Evolutionary conservation across 2,113 vertebrate species (phyloP), one percentile per base, ranked within the genome.

Genomic region (Gallinago jamesoni): DNA sequence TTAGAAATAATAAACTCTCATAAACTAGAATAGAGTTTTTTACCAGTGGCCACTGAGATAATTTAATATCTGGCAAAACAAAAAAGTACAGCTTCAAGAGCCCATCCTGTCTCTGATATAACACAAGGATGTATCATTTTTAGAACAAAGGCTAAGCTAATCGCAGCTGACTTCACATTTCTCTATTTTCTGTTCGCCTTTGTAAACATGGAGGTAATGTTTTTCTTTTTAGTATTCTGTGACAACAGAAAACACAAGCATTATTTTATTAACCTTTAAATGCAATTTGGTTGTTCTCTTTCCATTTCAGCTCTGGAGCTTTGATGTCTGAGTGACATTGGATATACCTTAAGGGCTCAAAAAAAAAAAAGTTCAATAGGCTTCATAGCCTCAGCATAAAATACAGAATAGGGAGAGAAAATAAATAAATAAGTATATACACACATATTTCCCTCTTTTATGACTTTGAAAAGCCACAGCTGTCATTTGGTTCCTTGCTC

Each of bases 251-350:
- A 94, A 90, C 72, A 95, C 57, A 47, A 89, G 55, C 83, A 93
- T 89, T 90, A 96, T 97, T 93, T 93, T 93, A 93, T 97, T 91
- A 96, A 94, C 95, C 90, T 94, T 91, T 94, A 91, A 94, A 87
- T 70, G 86, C 91, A 92, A 91, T 94, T 96, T 93, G 52, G 76
- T 75, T 43, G 68, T 48, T 84, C 89, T 84, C 56, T 85, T 96
- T 90, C 94, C 78, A 82, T 95, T 96, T 94, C 92, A 83, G 93
- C 56, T 95, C 31, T 52, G 81, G 50, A 94, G 91, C 96, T 96
- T 96, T 97, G 96, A 97, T 96, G 96, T 95, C 87, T 92, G 52
- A 89, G 74, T 95, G 95, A 91, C 95, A 95, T 21, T 93, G 94
- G 50, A 88, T 94, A 87, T 80, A 91, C 73, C 96, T 97, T 94